Percentiles rank a stretch among this genome's conserved stretches.
Conservation (phyloP, 1,140 invertebrate species). For the Archegozetes longisetosus region DNA sequence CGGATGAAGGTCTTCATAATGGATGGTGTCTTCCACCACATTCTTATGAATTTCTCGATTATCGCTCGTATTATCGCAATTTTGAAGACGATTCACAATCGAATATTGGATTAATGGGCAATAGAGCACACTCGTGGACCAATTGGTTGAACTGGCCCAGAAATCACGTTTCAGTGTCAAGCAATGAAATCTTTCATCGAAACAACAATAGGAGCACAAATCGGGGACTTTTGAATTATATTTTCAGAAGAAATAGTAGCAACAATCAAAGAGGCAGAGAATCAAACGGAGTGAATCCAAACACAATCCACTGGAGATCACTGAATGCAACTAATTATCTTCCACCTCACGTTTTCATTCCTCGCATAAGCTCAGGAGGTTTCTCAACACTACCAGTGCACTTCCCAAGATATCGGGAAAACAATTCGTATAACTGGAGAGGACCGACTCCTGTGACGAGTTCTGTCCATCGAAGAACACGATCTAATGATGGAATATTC, state of each 20-base stretch:
- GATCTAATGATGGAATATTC: slow-evolving; percentile 23
- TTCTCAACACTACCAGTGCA: neutral
- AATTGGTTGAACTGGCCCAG: neutral
- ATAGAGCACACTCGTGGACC: neutral
- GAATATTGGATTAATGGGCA: neutral
- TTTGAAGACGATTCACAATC: neutral
- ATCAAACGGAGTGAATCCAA: neutral
- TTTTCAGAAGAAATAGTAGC: neutral
- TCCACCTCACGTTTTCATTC: neutral
- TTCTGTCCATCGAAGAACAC: slow-evolving; percentile 14
- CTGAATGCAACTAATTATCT: neutral
- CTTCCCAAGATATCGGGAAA: neutral
- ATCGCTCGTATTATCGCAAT: neutral
- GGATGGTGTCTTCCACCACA: neutral
- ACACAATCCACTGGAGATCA: neutral
- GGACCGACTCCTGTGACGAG: neutral
- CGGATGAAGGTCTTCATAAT: neutral
- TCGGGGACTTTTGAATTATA: neutral
- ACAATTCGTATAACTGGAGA: too few relatives aligned
- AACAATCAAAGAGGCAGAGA: too few relatives aligned
- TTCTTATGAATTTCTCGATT: neutral
- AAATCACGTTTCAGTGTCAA: neutral
- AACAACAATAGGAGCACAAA: neutral
- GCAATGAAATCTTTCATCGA: neutral
- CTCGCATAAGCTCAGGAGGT: neutral